These are phyloP conservation scores for Coecobrya sp. DNA, from an alignment of 2,888 invertebrate species.

Conservation along the genomic window DNA sequence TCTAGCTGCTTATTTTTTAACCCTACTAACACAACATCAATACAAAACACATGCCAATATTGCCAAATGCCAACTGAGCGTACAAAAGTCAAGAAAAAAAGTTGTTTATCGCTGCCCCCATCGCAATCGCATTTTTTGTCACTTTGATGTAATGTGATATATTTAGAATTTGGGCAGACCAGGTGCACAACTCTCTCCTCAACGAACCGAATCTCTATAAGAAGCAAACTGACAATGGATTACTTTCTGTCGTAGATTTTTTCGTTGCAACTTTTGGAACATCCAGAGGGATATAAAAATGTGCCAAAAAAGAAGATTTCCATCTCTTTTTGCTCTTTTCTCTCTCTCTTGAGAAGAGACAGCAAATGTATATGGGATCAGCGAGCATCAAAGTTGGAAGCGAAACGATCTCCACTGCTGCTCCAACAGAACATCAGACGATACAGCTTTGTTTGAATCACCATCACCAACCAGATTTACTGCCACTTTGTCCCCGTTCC, in stretches of 20 bases:
- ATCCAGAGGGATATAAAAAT: conserved; percentile 50
- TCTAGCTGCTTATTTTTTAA: background rate
- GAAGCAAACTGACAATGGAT: conserved; percentile 58
- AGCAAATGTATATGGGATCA: background rate
- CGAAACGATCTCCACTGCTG: conserved; percentile 22
- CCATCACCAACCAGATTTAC: conserved; percentile 58
- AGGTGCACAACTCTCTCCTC: conserved; percentile 13
- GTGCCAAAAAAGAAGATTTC: conserved; percentile 64
- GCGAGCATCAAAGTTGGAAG: conserved; percentile 22
- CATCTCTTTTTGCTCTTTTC: conserved; percentile 26
- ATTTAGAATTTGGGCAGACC: conserved; percentile 43
- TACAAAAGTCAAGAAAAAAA: background rate
- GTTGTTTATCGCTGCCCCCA: conserved; percentile 42
- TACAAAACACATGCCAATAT: conserved; percentile 17
- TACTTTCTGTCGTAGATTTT: conserved; percentile 30
- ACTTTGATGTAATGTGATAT: conserved; percentile 60
- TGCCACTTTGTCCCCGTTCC: conserved; percentile 68
- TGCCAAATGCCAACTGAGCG: background rate
- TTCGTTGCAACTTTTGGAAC: conserved; percentile 19
- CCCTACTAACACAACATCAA: background rate
- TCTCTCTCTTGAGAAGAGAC: conserved; percentile 21
- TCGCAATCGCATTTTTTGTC: conserved; percentile 47
- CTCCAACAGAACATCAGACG: conserved; percentile 12
- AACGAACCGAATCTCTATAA: too few species aligned
- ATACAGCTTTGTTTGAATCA: conserved; percentile 58